Conservation (phyloP, 2,888 invertebrate genomes). For the Erpobdella octoculata region DNA sequence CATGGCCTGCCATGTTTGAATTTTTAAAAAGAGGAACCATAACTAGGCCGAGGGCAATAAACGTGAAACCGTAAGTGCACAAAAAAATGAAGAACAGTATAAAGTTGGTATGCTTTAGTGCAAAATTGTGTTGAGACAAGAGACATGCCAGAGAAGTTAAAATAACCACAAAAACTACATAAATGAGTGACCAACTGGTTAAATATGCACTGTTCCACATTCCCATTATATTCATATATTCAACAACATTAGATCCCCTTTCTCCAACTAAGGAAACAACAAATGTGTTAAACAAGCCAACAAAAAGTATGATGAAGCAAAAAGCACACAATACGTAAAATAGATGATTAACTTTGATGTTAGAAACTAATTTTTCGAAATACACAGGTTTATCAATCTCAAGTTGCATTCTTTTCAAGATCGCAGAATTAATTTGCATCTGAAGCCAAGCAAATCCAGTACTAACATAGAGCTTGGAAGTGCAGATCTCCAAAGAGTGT, state of each 20-base stretch:
- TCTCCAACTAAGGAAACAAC: not conserved
- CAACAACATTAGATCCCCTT: not conserved
- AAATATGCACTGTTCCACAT: not conserved
- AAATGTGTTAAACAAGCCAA: constrained; percentile 2
- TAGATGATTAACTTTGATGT: not conserved
- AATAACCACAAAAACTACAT: not conserved
- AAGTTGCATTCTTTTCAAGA: not conserved
- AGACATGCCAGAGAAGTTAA: not conserved
- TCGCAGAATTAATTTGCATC: not conserved
- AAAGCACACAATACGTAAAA: not conserved
- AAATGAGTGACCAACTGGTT: not conserved
- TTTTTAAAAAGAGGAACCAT: not conserved
- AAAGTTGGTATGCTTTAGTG: not conserved
- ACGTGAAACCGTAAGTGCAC: not conserved
- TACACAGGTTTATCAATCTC: not conserved
- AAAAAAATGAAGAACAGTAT: not conserved
- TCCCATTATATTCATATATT: constrained; percentile 7
- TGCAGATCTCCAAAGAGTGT: not conserved
- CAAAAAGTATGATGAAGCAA: not conserved
- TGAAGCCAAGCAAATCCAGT: constrained; percentile 9
- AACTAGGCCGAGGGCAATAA: not conserved
- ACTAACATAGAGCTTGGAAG: not conserved
- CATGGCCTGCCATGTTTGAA: constrained; percentile 6
- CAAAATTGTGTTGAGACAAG: not conserved
- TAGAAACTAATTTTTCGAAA: not conserved